phyloP scores from a whole-genome alignment of 2,113 vertebrate species.

The Nanorana parkeri region DNA sequence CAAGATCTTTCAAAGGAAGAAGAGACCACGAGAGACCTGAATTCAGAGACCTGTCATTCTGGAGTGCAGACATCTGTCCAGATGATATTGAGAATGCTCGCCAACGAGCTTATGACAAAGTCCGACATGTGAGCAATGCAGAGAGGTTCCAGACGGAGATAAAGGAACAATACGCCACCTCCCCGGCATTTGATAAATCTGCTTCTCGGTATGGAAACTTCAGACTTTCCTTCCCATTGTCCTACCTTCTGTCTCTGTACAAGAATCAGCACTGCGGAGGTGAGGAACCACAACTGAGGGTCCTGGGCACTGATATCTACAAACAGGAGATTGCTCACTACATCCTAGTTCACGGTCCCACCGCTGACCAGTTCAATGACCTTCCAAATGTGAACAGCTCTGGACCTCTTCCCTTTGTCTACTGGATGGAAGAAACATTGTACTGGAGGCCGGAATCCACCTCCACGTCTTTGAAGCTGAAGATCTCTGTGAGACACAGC shows the following conservation, averaged over 20 bases:
- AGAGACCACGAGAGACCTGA: not conserved
- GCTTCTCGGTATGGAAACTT: slow-evolving; percentile 20
- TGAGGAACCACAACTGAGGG: not conserved
- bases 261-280: not conserved
- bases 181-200: not conserved
- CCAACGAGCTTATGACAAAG: not conserved
- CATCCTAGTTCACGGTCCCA: slow-evolving; percentile 8
- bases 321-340: slow-evolving; percentile 30
- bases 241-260: not conserved
- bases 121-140: not conserved
- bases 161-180: not conserved
- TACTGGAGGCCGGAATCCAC: no score
- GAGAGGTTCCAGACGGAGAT: not conserved
- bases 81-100: not conserved
- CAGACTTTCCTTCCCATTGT: slow-evolving; percentile 12
- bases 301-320: slow-evolving; percentile 15
- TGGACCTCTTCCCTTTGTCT: no score
- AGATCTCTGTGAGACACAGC: no score
- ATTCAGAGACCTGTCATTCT: not conserved
- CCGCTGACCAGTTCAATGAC: not conserved
- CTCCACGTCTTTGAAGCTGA: no score
- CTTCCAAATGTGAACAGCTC: not conserved
- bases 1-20: not conserved
- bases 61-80: not conserved
- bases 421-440: no score